Evolutionary conservation across 2,797 vertebrate species (phyloP).

Genomic region (Pangasius mekongensis): DNA sequence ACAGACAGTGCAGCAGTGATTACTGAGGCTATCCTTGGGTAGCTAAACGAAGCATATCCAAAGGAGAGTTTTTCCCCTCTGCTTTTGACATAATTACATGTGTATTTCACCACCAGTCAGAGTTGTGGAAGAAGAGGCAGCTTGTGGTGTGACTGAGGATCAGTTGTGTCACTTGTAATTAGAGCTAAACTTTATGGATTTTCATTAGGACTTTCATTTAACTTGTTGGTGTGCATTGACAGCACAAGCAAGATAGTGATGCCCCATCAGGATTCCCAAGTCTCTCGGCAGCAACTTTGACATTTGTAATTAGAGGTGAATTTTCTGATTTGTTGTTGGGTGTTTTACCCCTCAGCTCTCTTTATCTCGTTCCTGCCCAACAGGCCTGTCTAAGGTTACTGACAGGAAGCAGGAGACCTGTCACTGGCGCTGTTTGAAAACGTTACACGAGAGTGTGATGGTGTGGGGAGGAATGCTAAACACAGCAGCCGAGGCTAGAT

Average conservation of each 20-base stretch:
- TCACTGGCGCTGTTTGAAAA: conserved; percentile 37
- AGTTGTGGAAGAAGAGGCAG: conserved; percentile 22
- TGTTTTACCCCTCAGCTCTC: conserved; percentile 19
- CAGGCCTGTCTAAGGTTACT: conserved; percentile 48
- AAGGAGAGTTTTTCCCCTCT: not conserved
- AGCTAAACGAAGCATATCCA: conserved; percentile 41
- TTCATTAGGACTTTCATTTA: conserved; percentile 34
- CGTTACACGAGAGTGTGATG: conserved; percentile 21
- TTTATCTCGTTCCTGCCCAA: conserved; percentile 40
- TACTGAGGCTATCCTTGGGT: conserved; percentile 43
- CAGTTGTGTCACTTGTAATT: conserved; percentile 52
- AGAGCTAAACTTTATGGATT: conserved; percentile 41
- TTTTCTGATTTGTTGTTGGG: conserved; percentile 50
- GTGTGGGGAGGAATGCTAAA: conserved; percentile 41
- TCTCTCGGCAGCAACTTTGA: conserved; percentile 35
- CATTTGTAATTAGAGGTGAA: conserved; percentile 54
- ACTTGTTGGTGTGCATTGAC: conserved; percentile 44
- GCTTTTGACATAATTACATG: conserved; percentile 16
- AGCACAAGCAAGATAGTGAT: conserved; percentile 1
- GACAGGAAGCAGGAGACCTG: conserved; percentile 40
- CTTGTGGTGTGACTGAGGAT: conserved; percentile 21
- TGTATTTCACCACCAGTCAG: conserved; percentile 5
- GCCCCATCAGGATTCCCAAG: not conserved
- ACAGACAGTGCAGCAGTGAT: conserved; percentile 43
- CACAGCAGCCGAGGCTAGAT: not conserved